Evolutionary conservation across 2,797 vertebrate species (phyloP), one percentile per base, ranked within the genome.

Genomic region (Chelon auratus): DNA sequence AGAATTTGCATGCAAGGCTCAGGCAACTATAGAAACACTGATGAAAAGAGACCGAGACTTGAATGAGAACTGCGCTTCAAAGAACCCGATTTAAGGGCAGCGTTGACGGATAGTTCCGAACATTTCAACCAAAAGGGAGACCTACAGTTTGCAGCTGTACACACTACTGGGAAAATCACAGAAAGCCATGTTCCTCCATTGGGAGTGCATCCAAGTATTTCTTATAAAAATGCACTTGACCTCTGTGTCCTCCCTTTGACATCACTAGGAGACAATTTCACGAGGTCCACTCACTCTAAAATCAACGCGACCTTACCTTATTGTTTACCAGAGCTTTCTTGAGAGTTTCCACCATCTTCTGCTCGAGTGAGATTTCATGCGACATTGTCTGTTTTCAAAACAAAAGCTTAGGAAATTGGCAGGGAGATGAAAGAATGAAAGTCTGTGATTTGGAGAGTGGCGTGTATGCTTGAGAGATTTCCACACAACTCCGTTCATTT

Each of bases 401-500:
- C 86, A 93, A 92, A 92, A 79, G 89, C 85, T 75, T 69, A 71
- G 56, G 62, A 86, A 87, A 83, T 87, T 93, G 92, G 91, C 91
- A 85, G 42, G 39, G 14, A 79, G 86, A 91, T 91, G 78, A 91
- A 89, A 92, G 74, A 78, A 78, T 67, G 64, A 81, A 33, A 84
- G 79, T 83, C 74, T 86, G 72, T 81, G 76, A 89, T 87, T 85
- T 53, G 74, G 70, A 83, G 81, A 82, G 75, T 78, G 67, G 72
- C 62, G 68, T 74, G 43, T 56, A 64, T 77, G 84, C 86, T 88
- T 89, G 72, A 78, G 73, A 90, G 83, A 90, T 78, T 92, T 81
- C 81, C 10, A 24, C 68, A 64, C 57, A 87, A 85, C 75, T 82
- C 76, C 84, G 85, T 82, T 87, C 40, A 84, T 87, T 92, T 89